Evolutionary conservation across 2,888 invertebrate species (phyloP).

Genomic region (Kryphioiulus occultus): DNA sequence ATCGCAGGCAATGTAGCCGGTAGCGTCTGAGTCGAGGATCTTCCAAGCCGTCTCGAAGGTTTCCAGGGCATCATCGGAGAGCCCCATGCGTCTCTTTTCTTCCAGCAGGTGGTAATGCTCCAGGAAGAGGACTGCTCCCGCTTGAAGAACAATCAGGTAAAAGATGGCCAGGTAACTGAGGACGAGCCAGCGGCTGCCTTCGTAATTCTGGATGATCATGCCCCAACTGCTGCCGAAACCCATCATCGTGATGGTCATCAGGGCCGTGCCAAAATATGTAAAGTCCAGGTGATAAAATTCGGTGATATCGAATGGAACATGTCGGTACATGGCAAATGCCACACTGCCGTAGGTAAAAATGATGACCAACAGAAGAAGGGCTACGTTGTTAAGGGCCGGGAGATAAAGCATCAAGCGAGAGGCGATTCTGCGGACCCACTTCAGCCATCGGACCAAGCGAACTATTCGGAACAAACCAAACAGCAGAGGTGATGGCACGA

Average conservation of each 20-base stretch:
- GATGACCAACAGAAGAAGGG: slow-evolving; percentile 1
- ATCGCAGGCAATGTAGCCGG: not conserved
- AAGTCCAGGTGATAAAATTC: not conserved
- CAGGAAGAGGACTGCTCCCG: slow-evolving; percentile 31
- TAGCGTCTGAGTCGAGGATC: slow-evolving; percentile 46
- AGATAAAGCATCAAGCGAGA: not conserved
- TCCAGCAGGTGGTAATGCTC: slow-evolving; percentile 37
- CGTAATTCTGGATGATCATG: not conserved
- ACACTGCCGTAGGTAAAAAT: not conserved
- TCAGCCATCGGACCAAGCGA: slow-evolving; percentile 20
- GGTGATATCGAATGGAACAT: not conserved
- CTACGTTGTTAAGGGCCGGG: slow-evolving; percentile 20
- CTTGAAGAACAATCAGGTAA: not conserved
- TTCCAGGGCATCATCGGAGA: slow-evolving; percentile 46
- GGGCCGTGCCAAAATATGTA: not conserved
- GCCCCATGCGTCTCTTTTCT: not conserved
- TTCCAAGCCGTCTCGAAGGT: not conserved
- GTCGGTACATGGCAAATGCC: not conserved
- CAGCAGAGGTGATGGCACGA: not conserved
- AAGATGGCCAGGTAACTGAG: not conserved
- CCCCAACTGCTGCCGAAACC: slow-evolving; percentile 29
- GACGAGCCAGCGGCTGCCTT: not conserved
- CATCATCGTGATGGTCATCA: not conserved
- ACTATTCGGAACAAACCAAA: not conserved
- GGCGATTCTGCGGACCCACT: not conserved